These are phyloP conservation scores for Cebus imitator DNA, from an alignment of 2,113 vertebrate genomes.

Conservation along the genomic window DNA sequence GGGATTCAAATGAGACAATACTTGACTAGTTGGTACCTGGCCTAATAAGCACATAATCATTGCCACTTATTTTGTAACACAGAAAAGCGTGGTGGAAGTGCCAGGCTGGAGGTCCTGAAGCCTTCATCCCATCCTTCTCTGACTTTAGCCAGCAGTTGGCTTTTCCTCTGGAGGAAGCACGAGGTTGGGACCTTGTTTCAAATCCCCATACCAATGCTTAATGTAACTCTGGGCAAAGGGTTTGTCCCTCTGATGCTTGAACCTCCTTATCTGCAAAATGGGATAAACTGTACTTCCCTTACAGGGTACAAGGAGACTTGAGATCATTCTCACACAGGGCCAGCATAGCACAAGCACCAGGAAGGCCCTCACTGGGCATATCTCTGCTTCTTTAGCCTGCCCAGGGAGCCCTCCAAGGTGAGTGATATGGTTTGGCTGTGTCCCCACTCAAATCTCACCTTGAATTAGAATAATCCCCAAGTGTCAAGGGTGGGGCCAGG, in stretches of 20 bases:
- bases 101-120: background rate
- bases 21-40: background rate
- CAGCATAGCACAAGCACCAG: background rate
- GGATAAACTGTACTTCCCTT: fast-evolving
- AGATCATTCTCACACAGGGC: background rate
- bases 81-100: background rate
- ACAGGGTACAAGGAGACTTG: background rate
- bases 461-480: too few species aligned
- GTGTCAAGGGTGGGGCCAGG: too few species aligned
- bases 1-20: background rate
- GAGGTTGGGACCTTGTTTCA: background rate
- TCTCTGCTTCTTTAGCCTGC: background rate
- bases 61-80: background rate
- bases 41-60: background rate
- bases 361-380: background rate
- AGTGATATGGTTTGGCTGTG: too few species aligned
- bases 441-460: too few species aligned
- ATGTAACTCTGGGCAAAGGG: background rate
- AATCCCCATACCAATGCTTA: background rate
- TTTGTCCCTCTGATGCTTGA: background rate
- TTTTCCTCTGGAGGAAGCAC: background rate
- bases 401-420: background rate
- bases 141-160: background rate
- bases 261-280: background rate
- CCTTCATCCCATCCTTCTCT: background rate